A percentile compares a stretch with the other conserved stretches of the same genome.
Evolutionary conservation across 2,797 vertebrate species (phyloP).

Genomic region (Hemitrygon akajei): DNA sequence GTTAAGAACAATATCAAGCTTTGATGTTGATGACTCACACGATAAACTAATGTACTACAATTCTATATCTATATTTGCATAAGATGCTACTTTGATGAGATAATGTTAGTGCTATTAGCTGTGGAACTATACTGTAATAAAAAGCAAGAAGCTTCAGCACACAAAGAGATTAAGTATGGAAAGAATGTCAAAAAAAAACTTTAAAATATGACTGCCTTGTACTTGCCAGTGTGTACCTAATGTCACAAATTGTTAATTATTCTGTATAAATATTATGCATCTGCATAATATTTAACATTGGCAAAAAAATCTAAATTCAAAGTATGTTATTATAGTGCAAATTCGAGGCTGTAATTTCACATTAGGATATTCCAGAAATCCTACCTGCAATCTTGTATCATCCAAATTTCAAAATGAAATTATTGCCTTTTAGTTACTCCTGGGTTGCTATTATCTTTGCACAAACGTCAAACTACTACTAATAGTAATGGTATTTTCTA

Average conservation of each 20-base stretch:
- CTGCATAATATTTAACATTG: neutral
- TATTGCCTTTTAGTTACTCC: constrained; percentile 10
- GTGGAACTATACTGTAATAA: neutral
- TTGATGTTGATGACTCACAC: neutral
- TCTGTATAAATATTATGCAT: neutral
- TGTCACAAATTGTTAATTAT: neutral
- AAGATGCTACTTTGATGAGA: neutral
- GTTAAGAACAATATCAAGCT: neutral
- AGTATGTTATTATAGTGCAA: neutral
- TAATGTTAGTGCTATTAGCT: neutral
- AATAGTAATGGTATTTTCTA: constrained; percentile 9
- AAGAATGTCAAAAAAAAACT: no score
- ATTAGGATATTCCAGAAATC: constrained; percentile 7
- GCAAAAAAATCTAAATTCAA: constrained; percentile 19
- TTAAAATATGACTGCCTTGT: neutral
- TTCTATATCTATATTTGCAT: neutral
- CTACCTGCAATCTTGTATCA: neutral
- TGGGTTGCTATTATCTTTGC: neutral
- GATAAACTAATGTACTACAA: neutral
- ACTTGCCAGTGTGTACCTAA: constrained; percentile 1
- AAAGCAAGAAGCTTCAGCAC: neutral
- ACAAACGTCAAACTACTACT: neutral
- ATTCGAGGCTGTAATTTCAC: neutral
- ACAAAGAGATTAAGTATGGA: neutral
- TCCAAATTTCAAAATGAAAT: constrained; percentile 19